Evolutionary conservation across 2,113 vertebrate genomes (phyloP).

Genomic region (Saguinus midas): DNA sequence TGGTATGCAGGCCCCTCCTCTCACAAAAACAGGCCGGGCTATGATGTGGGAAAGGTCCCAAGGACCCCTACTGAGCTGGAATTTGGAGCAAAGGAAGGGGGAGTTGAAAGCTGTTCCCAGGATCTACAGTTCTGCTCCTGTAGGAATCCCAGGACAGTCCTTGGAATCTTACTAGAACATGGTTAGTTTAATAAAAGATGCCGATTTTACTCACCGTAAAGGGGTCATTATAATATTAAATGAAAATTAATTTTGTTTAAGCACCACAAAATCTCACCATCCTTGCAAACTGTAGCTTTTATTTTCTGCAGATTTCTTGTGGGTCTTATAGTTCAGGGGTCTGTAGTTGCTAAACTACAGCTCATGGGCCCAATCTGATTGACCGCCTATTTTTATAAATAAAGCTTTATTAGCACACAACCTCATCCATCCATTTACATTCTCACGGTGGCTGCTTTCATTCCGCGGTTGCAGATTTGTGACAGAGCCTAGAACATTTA

Average conservation of each 20-base stretch:
- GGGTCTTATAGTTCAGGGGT: background rate
- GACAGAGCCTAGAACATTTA: background rate
- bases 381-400: conserved; percentile 46
- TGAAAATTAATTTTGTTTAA: background rate
- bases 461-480: background rate
- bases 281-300: background rate
- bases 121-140: background rate
- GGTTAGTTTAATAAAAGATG: background rate
- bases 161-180: background rate
- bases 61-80: conserved; percentile 31
- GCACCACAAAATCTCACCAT: background rate
- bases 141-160: conserved; percentile 9
- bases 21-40: background rate
- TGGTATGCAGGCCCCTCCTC: conserved; percentile 14
- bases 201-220: background rate
- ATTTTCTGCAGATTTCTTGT: background rate
- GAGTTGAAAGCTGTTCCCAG: conserved; percentile 51
- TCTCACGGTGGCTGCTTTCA: background rate
- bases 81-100: conserved; percentile 55
- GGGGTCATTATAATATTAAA: background rate
- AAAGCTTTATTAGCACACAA: conserved; percentile 57
- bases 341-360: background rate
- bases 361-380: background rate
- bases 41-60: conserved; percentile 45
- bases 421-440: background rate